Evolutionary conservation across 2,888 invertebrate species (phyloP).

Genomic region (Zelleria hepariella): DNA sequence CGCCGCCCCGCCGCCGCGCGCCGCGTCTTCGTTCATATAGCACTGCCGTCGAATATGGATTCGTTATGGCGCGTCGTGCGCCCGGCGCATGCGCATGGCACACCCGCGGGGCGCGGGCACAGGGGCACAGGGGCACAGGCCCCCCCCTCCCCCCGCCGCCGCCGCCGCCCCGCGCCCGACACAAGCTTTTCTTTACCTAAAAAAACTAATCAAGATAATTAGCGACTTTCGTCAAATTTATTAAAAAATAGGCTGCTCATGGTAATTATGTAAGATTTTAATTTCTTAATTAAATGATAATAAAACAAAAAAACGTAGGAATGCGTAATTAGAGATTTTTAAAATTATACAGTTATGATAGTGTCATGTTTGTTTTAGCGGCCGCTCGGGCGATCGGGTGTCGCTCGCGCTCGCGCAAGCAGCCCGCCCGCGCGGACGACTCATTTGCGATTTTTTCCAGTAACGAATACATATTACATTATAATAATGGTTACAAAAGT

Average conservation of each 20-base stretch:
- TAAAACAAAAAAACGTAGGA: conserved; percentile 63
- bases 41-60: conserved; percentile 1
- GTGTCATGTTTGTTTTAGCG: conserved; percentile 55
- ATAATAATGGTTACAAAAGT: conserved; percentile 71
- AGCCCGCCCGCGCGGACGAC: conserved; percentile 40
- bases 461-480: conserved; percentile 72
- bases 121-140: not conserved
- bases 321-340: conserved; percentile 72
- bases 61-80: conserved; percentile 1
- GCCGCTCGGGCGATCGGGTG: conserved; percentile 33
- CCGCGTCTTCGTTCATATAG: not conserved
- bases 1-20: not conserved
- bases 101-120: not conserved
- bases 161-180: conserved; percentile 18
- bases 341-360: conserved; percentile 72
- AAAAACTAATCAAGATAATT: conserved; percentile 50
- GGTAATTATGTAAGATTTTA: conserved; percentile 67
- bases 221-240: conserved; percentile 66
- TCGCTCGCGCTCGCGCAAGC: no score
- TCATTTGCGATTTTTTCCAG: conserved; percentile 54
- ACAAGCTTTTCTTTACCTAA: conserved; percentile 63
- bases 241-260: conserved; percentile 71
- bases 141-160: conserved; percentile 14
- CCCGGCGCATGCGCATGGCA: conserved; percentile 2
- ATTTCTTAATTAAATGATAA: conserved; percentile 72